Evolutionary conservation across 2,113 vertebrate genomes (phyloP), one percentile per base, ranked within the genome.

Genomic region (Tapirus terrestris): DNA sequence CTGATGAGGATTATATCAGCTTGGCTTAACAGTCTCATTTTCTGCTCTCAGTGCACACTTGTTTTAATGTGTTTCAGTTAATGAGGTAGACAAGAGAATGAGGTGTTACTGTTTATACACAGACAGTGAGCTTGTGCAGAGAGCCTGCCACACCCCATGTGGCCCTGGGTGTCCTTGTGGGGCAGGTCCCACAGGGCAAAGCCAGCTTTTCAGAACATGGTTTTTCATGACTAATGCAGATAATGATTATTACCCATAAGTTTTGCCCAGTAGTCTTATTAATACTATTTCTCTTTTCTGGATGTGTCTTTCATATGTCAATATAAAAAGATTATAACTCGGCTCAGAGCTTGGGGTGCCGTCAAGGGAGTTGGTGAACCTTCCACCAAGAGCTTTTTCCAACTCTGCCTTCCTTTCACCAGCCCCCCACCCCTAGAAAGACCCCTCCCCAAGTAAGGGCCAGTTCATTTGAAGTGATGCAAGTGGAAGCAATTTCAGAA

Each of bases 11-110:
- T 98, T 99, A 98, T 98, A 98, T 98, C 99, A 98, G 98, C 98
- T 98, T 98, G 98, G 98, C 98, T 99, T 98, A 98, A 98, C 99
- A 98, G 98, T 98, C 98, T 99, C 98, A 98, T 98, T 99, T 99
- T 98, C 99, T 98, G 98, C 98, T 99, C 98, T 99, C 98, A 98
- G 87, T 95, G 98, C 99, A 98, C 98, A 93, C 99, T 98, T 98
- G 98, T 99, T 99, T 99, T 99, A 99, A 99, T 99, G 98, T 97
- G 98, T 98, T 98, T 98, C 98, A 95, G 98, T 99, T 99, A 99
- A 99, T 99, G 99, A 99, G 98, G 98, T 99, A 99, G 98, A 98
- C 98, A 98, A 97, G 98, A 98, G 98, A 98, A 98, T 97, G 98
- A 98, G 98, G 99, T 98, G 98, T 98, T 98, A 98, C 97, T 98